These are phyloP conservation scores for Sula dactylatra DNA, from an alignment of 2,113 vertebrate genomes.

Conservation along the genomic window DNA sequence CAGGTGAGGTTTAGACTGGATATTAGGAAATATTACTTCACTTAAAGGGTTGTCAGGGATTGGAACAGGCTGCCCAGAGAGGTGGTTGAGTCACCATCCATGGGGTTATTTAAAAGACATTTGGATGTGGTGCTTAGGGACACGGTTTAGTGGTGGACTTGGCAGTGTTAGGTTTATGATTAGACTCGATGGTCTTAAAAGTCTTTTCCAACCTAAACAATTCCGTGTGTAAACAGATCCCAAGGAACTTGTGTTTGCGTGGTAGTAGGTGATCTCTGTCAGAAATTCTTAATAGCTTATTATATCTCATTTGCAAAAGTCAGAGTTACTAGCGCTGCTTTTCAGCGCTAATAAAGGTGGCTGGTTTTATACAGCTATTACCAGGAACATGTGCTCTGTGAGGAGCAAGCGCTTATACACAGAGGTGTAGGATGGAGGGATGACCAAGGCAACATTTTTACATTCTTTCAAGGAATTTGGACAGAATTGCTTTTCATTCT, in stretches of 20 bases:
- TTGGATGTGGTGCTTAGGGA: too few species aligned
- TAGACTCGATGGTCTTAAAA: too few species aligned
- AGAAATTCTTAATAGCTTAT: not conserved
- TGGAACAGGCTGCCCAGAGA: too few species aligned
- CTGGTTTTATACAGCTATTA: not conserved
- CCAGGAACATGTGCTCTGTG: not conserved
- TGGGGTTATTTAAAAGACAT: too few species aligned
- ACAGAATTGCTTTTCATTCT: not conserved
- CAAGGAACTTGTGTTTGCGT: not conserved
- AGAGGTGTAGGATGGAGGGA: not conserved
- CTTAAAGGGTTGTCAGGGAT: too few species aligned
- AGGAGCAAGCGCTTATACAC: not conserved
- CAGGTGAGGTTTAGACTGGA: too few species aligned
- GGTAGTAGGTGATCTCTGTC: not conserved
- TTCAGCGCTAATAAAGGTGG: not conserved
- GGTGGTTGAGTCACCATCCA: too few species aligned
- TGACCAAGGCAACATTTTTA: not conserved
- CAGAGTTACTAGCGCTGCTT: not conserved
- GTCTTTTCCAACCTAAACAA: too few species aligned
- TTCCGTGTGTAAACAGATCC: not conserved
- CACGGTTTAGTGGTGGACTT: too few species aligned
- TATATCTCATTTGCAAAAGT: not conserved
- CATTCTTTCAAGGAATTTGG: not conserved
- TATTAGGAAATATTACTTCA: too few species aligned
- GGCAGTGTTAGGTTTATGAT: too few species aligned